These are phyloP conservation scores for Pimephales promelas DNA, from an alignment of 2,113 vertebrate species.

Conservation along the genomic window DNA sequence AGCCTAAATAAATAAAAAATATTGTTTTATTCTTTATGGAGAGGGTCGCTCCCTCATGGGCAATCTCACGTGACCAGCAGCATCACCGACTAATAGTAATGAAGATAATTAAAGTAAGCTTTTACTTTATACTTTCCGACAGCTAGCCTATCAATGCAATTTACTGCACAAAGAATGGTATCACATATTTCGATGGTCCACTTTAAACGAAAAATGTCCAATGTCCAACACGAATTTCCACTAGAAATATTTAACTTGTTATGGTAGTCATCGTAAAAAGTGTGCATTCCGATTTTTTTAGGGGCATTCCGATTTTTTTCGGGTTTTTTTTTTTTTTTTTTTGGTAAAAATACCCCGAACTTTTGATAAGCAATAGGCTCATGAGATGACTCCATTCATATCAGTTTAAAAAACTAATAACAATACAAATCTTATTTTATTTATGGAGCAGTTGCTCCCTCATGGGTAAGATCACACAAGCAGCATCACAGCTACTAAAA, in stretches of 20 bases:
- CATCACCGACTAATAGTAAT: neutral
- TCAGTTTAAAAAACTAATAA: neutral
- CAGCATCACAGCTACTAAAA: too few species aligned
- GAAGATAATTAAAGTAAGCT: neutral
- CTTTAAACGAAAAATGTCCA: neutral
- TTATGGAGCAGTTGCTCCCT: neutral
- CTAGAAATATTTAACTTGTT: too few species aligned
- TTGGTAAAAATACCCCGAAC: neutral
- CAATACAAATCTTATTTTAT: neutral
- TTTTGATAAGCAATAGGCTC: neutral
- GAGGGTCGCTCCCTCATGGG: neutral
- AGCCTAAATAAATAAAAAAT: too few species aligned
- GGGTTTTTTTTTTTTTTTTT: too few species aligned
- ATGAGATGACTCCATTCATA: neutral
- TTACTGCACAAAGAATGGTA: neutral
- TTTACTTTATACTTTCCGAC: neutral
- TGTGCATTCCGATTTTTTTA: too few species aligned
- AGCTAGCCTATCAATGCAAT: neutral
- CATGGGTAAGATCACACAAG: neutral
- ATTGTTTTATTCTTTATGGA: neutral
- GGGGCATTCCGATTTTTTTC: too few species aligned
- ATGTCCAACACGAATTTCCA: neutral
- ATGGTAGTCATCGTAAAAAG: too few species aligned
- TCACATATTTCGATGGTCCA: too few species aligned
- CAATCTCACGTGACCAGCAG: neutral